phyloP scores from a whole-genome alignment of 2,888 invertebrate genomes.

The Monoplex corrugatus region DNA sequence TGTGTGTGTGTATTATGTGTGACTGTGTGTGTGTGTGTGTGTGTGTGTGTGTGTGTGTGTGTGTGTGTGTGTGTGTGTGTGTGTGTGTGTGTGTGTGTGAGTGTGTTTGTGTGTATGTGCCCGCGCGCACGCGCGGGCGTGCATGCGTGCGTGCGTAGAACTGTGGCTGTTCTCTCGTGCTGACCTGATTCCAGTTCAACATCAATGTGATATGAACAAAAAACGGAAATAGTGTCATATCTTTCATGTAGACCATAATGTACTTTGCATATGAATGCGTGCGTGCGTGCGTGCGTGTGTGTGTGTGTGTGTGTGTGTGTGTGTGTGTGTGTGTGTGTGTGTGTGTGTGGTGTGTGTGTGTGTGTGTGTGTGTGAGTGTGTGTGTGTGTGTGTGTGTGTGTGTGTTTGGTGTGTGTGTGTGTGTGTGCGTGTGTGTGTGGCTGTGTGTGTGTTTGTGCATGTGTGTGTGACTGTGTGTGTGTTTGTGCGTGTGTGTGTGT shows the following conservation, averaged over 20 bases:
- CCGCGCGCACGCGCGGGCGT: neutral
- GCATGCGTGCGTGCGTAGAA: neutral
- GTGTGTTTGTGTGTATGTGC: neutral
- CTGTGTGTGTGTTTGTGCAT: neutral
- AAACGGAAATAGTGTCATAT: too few species aligned
- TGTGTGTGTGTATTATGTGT: too few species aligned
- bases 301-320: neutral
- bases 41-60: constrained; percentile 22
- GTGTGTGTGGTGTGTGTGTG: neutral
- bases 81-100: neutral
- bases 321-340: neutral
- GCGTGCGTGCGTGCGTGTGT: neutral
- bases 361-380: too few species aligned
- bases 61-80: neutral
- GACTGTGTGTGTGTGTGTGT: too few species aligned
- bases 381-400: too few species aligned
- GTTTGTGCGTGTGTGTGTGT: neutral
- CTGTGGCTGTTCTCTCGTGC: too few species aligned
- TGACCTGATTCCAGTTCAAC: too few species aligned
- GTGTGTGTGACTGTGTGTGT: neutral
- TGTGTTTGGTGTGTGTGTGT: too few species aligned
- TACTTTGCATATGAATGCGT: neutral
- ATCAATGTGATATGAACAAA: too few species aligned
- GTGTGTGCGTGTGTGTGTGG: neutral
- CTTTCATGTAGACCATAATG: too few species aligned